Percentiles rank a stretch among this genome's conserved stretches.
Conservation (phyloP, 2,888 invertebrate genomes). For the Drosophila falleni region DNA sequence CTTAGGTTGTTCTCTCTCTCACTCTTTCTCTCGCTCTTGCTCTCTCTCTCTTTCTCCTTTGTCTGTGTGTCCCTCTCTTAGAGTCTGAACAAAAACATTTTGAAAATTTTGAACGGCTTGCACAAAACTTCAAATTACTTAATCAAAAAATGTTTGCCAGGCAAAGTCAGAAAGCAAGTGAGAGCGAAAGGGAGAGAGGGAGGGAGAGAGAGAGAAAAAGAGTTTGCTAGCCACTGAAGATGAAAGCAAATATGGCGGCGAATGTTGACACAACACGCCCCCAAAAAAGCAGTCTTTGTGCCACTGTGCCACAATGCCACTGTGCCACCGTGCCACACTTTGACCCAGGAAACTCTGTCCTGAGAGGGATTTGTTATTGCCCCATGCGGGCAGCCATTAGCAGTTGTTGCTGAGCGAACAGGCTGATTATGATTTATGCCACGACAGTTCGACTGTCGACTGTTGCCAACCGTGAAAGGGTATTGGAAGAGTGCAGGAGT, state of each 20-base stretch:
- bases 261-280: slow-evolving; percentile 47
- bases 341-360: not conserved
- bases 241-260: slow-evolving; percentile 62
- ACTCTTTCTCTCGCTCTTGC: not conserved
- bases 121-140: slow-evolving; percentile 71
- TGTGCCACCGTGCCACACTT: not conserved
- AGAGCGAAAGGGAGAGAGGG: not conserved
- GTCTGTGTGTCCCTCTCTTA: not conserved
- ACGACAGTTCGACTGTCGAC: slow-evolving; percentile 45
- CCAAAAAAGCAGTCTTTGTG: slow-evolving; percentile 1
- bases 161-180: not conserved
- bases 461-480: slow-evolving; percentile 17
- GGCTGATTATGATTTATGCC: slow-evolving; percentile 65
- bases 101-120: slow-evolving; percentile 58
- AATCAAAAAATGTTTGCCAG: slow-evolving; percentile 65
- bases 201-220: not conserved
- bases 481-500: not conserved
- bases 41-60: not conserved
- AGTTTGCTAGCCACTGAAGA: slow-evolving; percentile 53
- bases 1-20: not conserved
- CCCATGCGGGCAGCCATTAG: slow-evolving; percentile 61
- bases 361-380: slow-evolving; percentile 13
- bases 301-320: slow-evolving; percentile 1
- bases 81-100: slow-evolving; percentile 35
- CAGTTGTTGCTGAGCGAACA: slow-evolving; percentile 51